Conservation (phyloP, 2,888 invertebrate species). For the Synergus laeviventris region DNA sequence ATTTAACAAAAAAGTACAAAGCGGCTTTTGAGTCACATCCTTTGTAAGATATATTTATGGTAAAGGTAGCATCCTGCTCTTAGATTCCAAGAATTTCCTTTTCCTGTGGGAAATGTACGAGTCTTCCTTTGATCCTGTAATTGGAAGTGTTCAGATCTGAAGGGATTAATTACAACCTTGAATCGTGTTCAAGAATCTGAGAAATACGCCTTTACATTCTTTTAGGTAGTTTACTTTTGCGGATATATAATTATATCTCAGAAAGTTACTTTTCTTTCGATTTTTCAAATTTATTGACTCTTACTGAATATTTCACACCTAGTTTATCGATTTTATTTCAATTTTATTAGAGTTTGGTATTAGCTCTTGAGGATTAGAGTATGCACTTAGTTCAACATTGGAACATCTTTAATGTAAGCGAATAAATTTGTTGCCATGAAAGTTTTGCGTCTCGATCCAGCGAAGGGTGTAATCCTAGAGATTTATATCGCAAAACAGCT, state of each 20-base stretch:
- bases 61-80: too few relatives aligned
- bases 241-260: background rate
- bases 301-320: too few relatives aligned
- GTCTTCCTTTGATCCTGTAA: constrained; percentile 67
- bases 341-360: too few relatives aligned
- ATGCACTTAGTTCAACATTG: too few relatives aligned
- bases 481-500: too few relatives aligned
- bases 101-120: constrained; percentile 55
- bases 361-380: too few relatives aligned
- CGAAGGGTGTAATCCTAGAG: too few relatives aligned
- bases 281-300: background rate
- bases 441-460: too few relatives aligned
- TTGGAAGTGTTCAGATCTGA: constrained; percentile 62
- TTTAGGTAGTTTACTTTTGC: background rate
- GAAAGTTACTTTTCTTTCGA: background rate
- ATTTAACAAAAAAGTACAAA: background rate
- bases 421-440: too few relatives aligned
- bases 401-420: too few relatives aligned
- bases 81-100: constrained; percentile 46
- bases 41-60: too few relatives aligned
- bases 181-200: background rate
- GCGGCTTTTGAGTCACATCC: background rate
- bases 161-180: background rate
- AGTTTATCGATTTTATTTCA: too few relatives aligned
- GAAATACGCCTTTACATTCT: background rate